Conservation (phyloP, 1,140 invertebrate species). For the Camponotus vicinus region DNA sequence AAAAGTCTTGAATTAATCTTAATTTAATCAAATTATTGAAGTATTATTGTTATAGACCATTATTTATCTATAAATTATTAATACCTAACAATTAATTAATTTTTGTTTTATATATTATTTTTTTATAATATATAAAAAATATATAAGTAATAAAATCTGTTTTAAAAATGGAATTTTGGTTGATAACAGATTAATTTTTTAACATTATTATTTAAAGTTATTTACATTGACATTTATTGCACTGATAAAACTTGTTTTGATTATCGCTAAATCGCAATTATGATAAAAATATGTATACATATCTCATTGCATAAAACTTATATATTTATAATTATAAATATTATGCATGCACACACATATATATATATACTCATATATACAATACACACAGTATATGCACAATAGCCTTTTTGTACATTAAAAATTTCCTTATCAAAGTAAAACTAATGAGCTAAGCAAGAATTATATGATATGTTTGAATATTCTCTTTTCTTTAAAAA, state of each 20-base stretch:
- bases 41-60: background rate
- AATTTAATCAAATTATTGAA: background rate
- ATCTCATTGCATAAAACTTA: background rate
- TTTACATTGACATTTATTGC: constrained; percentile 42
- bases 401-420: constrained; percentile 61
- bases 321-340: constrained; percentile 25
- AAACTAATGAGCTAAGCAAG: background rate
- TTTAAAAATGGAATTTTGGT: background rate
- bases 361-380: background rate
- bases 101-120: background rate
- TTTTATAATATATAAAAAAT: background rate
- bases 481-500: background rate
- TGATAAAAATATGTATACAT: constrained; percentile 21
- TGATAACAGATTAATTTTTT: constrained; percentile 15
- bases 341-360: background rate
- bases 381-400: constrained; percentile 62
- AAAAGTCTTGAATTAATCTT: background rate
- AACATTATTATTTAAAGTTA: constrained; percentile 25
- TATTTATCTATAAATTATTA: background rate
- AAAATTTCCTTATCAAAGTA: constrained; percentile 14
- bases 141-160: constrained; percentile 3
- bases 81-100: constrained; percentile 13
- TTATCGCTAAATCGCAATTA: constrained; percentile 46
- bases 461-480: constrained; percentile 15
- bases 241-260: constrained; percentile 29